These are phyloP conservation scores for Tryphoninae sp. DNA, from an alignment of 2,888 invertebrate genomes.

Conservation along the genomic window DNA sequence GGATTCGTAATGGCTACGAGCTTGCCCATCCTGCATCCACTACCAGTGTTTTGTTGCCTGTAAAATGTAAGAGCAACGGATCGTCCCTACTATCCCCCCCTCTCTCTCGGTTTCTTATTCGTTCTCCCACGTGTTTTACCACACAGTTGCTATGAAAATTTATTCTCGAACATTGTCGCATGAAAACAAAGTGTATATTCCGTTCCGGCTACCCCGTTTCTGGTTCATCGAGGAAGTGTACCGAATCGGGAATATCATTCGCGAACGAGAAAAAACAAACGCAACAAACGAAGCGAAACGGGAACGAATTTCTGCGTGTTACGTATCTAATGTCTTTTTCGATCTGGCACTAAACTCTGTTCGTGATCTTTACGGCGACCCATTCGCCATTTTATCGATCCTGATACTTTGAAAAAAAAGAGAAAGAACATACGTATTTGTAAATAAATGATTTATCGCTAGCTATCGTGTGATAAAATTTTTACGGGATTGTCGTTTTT, in stretches of 20 bases:
- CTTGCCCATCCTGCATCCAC: not conserved
- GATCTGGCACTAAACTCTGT: not conserved
- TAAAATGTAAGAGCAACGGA: slow-evolving; percentile 36
- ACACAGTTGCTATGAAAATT: not conserved
- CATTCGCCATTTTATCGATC: not conserved
- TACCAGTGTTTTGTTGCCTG: slow-evolving; percentile 31
- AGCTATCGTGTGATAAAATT: too few species aligned
- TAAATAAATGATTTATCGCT: too few species aligned
- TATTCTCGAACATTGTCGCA: not conserved
- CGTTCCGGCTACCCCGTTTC: not conserved
- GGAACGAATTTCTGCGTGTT: too few species aligned
- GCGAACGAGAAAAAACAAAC: too few species aligned
- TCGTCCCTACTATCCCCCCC: not conserved
- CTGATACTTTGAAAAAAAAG: not conserved
- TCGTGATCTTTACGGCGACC: not conserved
- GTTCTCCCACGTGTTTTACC: not conserved
- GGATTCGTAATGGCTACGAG: slow-evolving; percentile 64
- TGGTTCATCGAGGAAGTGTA: too few species aligned
- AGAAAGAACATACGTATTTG: too few species aligned
- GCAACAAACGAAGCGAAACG: too few species aligned
- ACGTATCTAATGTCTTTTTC: too few species aligned
- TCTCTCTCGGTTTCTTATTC: not conserved
- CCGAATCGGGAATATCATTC: too few species aligned
- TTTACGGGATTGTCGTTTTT: too few species aligned
- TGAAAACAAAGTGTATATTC: not conserved